Evolutionary conservation across 2,888 invertebrate species (phyloP).

Genomic region (Leptopilina drosophilae): DNA sequence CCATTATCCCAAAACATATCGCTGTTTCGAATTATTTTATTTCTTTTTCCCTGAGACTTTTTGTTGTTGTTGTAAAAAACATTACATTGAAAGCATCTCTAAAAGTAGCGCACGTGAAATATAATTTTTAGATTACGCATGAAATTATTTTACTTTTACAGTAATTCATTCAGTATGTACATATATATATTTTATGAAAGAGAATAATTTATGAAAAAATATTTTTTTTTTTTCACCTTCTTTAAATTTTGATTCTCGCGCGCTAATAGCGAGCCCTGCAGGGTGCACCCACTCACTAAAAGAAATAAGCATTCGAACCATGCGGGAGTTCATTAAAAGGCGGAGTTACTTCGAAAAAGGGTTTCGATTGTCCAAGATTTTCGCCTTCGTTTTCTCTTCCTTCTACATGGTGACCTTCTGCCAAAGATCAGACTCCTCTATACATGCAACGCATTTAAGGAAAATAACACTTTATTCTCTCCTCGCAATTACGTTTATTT

Average conservation of each 20-base stretch:
- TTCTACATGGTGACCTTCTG: background rate
- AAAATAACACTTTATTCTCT: conserved; percentile 9
- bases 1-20: conserved; percentile 32
- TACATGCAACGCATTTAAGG: background rate
- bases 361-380: conserved; percentile 9
- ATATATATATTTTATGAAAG: no score
- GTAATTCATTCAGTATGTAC: no score
- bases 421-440: background rate
- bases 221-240: background rate
- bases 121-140: no score
- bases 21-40: background rate
- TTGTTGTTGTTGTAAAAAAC: no score
- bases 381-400: conserved; percentile 12
- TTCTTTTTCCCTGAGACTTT: background rate
- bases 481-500: background rate
- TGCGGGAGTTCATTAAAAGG: conserved; percentile 65
- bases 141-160: no score
- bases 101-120: no score
- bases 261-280: conserved; percentile 52
- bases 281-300: conserved; percentile 59
- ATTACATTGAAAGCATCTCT: no score
- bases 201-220: no score
- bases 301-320: conserved; percentile 61
- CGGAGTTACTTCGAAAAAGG: conserved; percentile 37
- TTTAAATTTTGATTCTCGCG: conserved; percentile 68